Evolutionary conservation across 2,888 invertebrate species (phyloP), one percentile per base, ranked within the genome.

Genomic region (Platerodrilus igneus): DNA sequence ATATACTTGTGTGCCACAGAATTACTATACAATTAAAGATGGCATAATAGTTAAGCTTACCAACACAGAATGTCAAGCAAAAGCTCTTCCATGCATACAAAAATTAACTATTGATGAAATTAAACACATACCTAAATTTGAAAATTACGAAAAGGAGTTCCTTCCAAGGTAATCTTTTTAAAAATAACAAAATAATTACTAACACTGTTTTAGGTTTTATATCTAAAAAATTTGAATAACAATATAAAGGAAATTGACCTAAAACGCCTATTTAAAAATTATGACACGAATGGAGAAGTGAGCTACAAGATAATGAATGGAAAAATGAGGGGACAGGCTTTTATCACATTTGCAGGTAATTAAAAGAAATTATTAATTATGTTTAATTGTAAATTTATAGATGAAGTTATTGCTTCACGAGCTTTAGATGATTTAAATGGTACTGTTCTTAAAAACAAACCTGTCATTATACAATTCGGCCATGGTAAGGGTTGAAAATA

Each of bases 241-340:
- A 55, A 60, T 30, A 68, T 75, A 3, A 66, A 59, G 3, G 68
- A 71, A 51, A 67, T 67, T 10, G 72, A 73, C 50, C 56, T 78
- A n/a, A 66, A 67, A 0, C 41, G 68, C 6, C 51, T 77, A 15
- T 76, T 77, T 61, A 67, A 69, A 22, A 68, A 71, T 55, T 73
- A 50, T 47, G 45, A 55, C 39, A 53, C 66, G n/a, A 46, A 44
- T 29, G 35, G 43, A 41, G 69, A 68, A 17, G 57, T 76, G 2
- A 48, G 46, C 4, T 62, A 63, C 41, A 62, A 68, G 34, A 49
- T 77, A 20, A 68, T 77, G 71, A 64, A 65, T 0, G 78, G 77
- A 1, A 68, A 70, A 39, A 76, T 77, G 76, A 67, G 69, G 43
- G 78, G 78, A 4, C 77, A 78, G 53, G 78, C 77, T 0, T 78